phyloP scores from a whole-genome alignment of 2,797 vertebrate species.

The Botia kubotai region DNA sequence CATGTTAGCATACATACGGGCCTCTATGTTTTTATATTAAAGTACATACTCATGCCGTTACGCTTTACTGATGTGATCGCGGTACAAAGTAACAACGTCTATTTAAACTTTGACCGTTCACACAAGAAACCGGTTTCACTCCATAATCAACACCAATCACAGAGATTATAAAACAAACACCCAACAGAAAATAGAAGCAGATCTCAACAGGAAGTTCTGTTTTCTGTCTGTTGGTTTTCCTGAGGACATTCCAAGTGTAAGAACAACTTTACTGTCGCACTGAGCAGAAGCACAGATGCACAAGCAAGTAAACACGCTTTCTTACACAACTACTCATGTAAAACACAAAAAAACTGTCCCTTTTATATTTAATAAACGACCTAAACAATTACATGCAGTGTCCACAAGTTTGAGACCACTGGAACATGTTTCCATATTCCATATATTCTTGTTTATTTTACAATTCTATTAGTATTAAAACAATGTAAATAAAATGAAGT shows the following conservation, averaged over 20 bases:
- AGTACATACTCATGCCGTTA: not conserved
- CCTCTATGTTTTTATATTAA: no score
- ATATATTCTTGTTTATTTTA: not conserved
- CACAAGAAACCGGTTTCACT: conserved; percentile 10
- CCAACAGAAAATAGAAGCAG: conserved; percentile 38
- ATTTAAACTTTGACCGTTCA: not conserved
- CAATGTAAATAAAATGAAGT: no score
- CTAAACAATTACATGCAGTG: conserved; percentile 28
- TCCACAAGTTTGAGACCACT: conserved; percentile 1
- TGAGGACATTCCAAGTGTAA: conserved; percentile 21
- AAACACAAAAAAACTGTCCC: conserved; percentile 48
- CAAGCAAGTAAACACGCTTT: not conserved
- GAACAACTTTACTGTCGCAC: not conserved
- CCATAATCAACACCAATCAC: not conserved
- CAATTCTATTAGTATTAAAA: no score
- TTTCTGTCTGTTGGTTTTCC: conserved; percentile 39
- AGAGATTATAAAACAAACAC: not conserved
- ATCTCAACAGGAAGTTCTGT: conserved; percentile 36
- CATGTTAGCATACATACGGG: no score
- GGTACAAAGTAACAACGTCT: not conserved
- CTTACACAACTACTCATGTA: not conserved
- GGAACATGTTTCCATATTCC: no score
- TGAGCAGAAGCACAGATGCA: not conserved
- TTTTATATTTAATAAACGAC: conserved; percentile 41
- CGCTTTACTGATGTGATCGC: not conserved